These are phyloP conservation scores for Ceyx erithaca DNA, from an alignment of 2,797 vertebrate species.

Conservation along the genomic window DNA sequence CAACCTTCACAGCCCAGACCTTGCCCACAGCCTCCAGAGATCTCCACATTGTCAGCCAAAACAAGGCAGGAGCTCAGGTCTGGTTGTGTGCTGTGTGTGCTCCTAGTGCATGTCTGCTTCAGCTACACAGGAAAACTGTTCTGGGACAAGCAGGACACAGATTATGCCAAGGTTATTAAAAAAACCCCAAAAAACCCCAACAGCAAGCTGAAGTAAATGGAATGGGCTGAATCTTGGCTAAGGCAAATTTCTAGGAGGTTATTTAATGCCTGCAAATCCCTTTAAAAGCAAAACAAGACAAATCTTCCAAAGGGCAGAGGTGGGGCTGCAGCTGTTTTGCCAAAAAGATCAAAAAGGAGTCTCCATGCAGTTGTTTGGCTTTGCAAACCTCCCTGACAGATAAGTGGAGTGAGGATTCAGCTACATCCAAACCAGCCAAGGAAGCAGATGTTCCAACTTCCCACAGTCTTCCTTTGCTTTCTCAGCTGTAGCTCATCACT, in stretches of 20 bases:
- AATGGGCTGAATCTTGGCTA: neutral
- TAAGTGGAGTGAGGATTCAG: neutral
- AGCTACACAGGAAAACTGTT: neutral
- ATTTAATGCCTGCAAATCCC: neutral
- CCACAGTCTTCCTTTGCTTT: neutral
- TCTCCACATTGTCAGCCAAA: neutral
- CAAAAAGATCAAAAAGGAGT: neutral
- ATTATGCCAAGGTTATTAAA: neutral
- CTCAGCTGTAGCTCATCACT: neutral
- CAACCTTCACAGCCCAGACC: neutral
- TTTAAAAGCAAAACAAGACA: neutral
- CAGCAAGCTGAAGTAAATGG: neutral
- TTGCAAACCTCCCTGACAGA: neutral
- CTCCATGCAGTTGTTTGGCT: neutral
- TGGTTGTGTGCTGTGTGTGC: accelerated
- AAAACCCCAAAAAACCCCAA: neutral
- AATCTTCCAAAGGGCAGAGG: neutral
- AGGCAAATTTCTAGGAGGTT: neutral
- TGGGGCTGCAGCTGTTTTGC: neutral
- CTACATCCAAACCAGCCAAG: neutral
- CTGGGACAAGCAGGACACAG: neutral
- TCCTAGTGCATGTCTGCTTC: accelerated
- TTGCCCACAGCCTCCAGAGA: too few species aligned
- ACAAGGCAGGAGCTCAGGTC: neutral
- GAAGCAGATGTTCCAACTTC: constrained; percentile 6